Conservation (phyloP, 2,888 invertebrate species). For the Tipula vernalis region DNA sequence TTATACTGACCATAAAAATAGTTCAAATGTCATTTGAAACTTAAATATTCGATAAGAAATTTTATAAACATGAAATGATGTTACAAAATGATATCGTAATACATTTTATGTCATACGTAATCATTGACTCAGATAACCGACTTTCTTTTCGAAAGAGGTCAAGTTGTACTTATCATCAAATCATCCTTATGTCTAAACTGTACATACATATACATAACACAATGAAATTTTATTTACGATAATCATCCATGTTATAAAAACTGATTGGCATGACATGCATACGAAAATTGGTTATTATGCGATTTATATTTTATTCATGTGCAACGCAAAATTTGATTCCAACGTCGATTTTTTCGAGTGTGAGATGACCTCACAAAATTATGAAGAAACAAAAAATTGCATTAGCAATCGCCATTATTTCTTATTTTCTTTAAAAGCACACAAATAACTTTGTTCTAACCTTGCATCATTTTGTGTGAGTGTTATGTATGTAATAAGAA, state of each 20-base stretch:
- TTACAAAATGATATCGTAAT: not conserved
- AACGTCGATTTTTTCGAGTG: not conserved
- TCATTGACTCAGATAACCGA: not conserved
- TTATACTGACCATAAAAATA: too few relatives aligned
- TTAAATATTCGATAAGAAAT: too few relatives aligned
- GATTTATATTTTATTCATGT: not conserved
- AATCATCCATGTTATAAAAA: not conserved
- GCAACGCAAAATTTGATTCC: not conserved
- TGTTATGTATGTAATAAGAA: too few relatives aligned
- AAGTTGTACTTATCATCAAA: not conserved
- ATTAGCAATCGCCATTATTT: not conserved
- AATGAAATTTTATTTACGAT: not conserved
- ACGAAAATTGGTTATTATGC: not conserved
- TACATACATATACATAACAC: not conserved
- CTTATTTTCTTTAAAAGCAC: not conserved
- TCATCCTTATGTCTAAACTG: not conserved
- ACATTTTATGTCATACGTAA: too few relatives aligned
- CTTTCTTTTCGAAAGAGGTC: not conserved
- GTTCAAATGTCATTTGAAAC: too few relatives aligned
- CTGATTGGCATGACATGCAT: not conserved
- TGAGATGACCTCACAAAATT: not conserved
- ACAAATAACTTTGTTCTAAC: not conserved
- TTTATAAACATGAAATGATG: not conserved
- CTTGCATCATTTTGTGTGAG: not conserved
- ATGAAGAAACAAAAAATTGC: not conserved